phyloP scores from a whole-genome alignment of 2,113 vertebrate genomes.

The Buteo buteo region DNA sequence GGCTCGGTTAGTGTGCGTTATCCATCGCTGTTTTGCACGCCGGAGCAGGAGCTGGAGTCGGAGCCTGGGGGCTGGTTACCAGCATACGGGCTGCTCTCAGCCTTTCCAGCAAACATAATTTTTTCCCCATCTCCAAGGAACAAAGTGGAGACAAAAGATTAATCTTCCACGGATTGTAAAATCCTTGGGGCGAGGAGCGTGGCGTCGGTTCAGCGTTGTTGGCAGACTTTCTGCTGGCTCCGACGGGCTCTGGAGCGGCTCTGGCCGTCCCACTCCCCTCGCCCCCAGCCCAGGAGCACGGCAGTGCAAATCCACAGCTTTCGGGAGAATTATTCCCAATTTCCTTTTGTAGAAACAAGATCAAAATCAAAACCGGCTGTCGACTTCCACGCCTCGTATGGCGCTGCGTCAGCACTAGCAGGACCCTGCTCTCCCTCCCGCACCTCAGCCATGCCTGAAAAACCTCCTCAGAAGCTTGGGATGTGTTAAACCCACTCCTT shows the following conservation, averaged over 20 bases:
- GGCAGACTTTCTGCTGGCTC: neutral
- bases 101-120: neutral
- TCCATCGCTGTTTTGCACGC: accelerated
- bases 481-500: neutral
- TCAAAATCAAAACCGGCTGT: neutral
- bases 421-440: neutral
- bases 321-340: neutral
- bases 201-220: neutral
- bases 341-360: neutral
- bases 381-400: neutral
- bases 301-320: neutral
- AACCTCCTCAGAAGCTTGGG: neutral
- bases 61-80: neutral
- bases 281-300: neutral
- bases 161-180: neutral
- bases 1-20: accelerated
- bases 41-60: neutral
- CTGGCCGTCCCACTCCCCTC: neutral
- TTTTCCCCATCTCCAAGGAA: neutral
- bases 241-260: accelerated
- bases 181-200: neutral
- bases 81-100: neutral
- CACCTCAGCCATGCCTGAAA: accelerated
- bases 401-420: neutral
- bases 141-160: neutral